Evolutionary conservation across 2,797 vertebrate genomes (phyloP).

Genomic region (Xerus rutilus): DNA sequence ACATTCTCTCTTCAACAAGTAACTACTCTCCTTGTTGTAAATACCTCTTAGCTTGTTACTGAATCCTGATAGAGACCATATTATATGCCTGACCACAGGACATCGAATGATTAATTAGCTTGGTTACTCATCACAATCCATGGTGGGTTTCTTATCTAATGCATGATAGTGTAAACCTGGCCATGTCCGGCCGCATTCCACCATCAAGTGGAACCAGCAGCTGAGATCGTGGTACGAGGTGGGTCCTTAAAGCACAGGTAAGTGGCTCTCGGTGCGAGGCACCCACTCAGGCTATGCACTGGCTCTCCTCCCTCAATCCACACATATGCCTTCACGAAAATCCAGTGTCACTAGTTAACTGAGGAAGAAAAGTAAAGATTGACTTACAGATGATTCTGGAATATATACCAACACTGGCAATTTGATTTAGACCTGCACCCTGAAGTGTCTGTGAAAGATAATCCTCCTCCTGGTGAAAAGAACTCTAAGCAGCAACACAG

Average conservation of each 20-base stretch:
- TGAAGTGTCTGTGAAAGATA: background rate
- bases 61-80: background rate
- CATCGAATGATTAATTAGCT: background rate
- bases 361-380: background rate
- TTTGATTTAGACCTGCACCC: background rate
- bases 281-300: background rate
- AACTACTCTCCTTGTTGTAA: background rate
- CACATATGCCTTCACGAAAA: background rate
- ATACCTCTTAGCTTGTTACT: background rate
- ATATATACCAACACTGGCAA: background rate
- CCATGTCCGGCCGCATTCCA: background rate
- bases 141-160: background rate
- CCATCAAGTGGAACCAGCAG: background rate
- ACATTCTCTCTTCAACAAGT: constrained; percentile 42
- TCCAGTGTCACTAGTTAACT: background rate
- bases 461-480: background rate
- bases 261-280: background rate
- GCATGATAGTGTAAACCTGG: background rate
- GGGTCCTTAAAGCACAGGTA: background rate
- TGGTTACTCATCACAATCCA: background rate
- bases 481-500: background rate
- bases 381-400: background rate
- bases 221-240: background rate
- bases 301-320: background rate
- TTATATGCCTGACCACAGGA: background rate